phyloP scores from a whole-genome alignment of 2,888 invertebrate genomes.

The Pristionchus maxplancki region DNA sequence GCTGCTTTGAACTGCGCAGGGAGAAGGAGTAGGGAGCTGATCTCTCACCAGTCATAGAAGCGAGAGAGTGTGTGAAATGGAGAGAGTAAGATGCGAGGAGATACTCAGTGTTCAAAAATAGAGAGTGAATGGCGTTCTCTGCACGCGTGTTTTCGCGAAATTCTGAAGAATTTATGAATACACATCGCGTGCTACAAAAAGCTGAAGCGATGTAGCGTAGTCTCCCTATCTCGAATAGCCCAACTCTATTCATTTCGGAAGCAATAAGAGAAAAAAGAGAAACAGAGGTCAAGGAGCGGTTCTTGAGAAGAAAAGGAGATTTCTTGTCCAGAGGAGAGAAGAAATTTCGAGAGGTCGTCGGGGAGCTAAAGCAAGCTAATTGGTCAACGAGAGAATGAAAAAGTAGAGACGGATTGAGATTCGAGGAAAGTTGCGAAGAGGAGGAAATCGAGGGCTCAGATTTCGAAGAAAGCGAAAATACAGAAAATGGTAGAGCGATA shows the following conservation, averaged over 20 bases:
- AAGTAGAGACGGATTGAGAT: background rate
- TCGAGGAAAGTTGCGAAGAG: background rate
- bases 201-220: background rate
- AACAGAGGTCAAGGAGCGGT: background rate
- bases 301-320: background rate
- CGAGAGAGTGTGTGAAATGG: too few relatives aligned
- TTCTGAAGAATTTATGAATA: background rate
- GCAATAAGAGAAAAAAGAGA: background rate
- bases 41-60: too few relatives aligned
- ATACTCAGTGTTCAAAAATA: too few relatives aligned
- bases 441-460: too few relatives aligned
- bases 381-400: background rate
- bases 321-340: background rate
- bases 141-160: background rate
- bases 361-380: constrained; percentile 35
- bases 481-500: too few relatives aligned
- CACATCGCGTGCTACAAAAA: background rate
- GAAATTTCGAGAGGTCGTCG: background rate
- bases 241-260: too few relatives aligned
- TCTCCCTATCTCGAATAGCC: too few relatives aligned
- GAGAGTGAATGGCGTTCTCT: background rate
- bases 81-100: too few relatives aligned
- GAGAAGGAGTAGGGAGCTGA: background rate
- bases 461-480: too few relatives aligned
- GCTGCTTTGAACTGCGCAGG: background rate